These are phyloP conservation scores for Anseranas semipalmata DNA, from an alignment of 2,113 vertebrate genomes.

Conservation along the genomic window DNA sequence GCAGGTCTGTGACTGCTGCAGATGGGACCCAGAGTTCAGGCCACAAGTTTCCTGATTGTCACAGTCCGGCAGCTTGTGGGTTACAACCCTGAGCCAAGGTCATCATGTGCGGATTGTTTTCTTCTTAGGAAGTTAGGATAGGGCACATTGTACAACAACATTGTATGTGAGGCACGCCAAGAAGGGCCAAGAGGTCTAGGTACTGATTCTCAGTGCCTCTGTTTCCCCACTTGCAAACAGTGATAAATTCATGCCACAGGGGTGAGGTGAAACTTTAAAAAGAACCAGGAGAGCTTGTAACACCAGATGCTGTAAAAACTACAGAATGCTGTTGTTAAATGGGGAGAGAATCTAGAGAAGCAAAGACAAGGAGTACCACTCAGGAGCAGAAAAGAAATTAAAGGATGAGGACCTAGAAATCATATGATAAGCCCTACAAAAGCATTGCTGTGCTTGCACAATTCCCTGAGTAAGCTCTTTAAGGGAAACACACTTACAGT, in stretches of 20 bases:
- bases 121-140: not conserved
- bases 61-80: not conserved
- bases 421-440: not conserved
- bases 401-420: constrained; percentile 5
- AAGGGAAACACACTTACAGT: constrained; percentile 6
- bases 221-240: not conserved
- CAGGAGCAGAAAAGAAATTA: not conserved
- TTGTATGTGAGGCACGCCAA: not conserved
- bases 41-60: not conserved
- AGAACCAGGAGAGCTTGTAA: not conserved
- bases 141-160: not conserved
- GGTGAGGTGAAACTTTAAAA: not conserved
- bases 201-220: not conserved
- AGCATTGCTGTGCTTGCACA: not conserved
- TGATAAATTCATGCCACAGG: not conserved
- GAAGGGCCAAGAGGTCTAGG: not conserved
- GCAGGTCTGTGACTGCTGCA: not conserved
- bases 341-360: not conserved
- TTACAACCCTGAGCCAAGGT: not conserved
- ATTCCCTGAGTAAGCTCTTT: constrained; percentile 10
- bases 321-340: not conserved
- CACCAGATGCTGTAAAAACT: not conserved
- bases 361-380: not conserved
- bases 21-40: not conserved
- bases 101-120: not conserved